Evolutionary conservation across 2,888 invertebrate species (phyloP), one percentile per base, ranked within the genome.

Genomic region (Zaprionus lineosus): DNA sequence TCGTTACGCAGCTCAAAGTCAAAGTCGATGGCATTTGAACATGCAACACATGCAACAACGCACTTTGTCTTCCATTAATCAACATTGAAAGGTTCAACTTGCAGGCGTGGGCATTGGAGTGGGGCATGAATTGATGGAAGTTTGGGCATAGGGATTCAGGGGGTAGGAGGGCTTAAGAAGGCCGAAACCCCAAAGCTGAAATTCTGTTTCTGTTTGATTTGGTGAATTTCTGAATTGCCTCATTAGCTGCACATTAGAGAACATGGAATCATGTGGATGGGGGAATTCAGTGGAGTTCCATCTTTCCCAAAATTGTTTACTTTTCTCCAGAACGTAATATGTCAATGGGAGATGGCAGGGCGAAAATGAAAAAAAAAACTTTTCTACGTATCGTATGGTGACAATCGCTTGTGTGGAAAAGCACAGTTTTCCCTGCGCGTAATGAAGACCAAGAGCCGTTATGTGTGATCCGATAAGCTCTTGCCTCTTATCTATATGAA

Each of bases 1-100:
- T 78, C 83, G 77, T 83, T 84, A 83, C 83, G 85, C 85, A 31
- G 59, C 83, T 77, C 78, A 84, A 74, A 82, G 46, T 59, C 43
- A 57, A 74, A 82, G 46, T 59, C 43, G 57, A 28, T 81, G 77
- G 52, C 64, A 76, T 56, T 69, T 61, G 40, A 69, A 77, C 74
- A 77, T 81, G 71, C 74, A 58, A 47, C 59, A 53, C 34, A 66
- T 28, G 37, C 37, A 59, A 51, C 28, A 28, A 15, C 31, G 43
- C 41, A 29, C n/a, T 24, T 8, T 47, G 41, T 56, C 36, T 68
- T 63, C 50, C 83, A 78, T 78, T 78, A 84, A 78, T 78, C 85
- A 78, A 84, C 79, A 78, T 82, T 64, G 83, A 83, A 70, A 57
- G 72, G 73, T 67, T 72, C 67, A 67, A 55, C 53, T 59, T 41